Base-by-base conservation (phyloP, 2,797 vertebrate species). In the Scolopax rusticola region DNA sequence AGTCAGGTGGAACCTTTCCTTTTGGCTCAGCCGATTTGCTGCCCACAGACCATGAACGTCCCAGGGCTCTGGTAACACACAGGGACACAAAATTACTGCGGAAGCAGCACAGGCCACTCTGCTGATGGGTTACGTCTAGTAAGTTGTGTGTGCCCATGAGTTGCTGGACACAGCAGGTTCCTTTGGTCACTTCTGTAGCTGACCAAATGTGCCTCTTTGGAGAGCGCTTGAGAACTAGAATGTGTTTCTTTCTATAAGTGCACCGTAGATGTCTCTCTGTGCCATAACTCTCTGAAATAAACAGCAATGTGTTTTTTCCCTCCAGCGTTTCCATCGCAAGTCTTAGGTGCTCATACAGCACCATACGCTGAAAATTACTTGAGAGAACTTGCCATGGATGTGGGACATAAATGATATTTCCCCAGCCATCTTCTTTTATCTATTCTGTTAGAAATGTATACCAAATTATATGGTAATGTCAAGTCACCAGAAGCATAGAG, bases 21-120 rank as follows among this genome's bases (percentile, higher is more conserved):
- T 94, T 97, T 96, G 95, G 97, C 95, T 97, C 94, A 95, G 91
- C 93, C 2, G 11, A 92, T 97, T 96, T 95, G 94, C 94, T 97
- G 95, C 94, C 91, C 65, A 95, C 78, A 92, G 96, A 97, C 95
- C 97, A 94, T 97, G 96, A 96, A 96, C 90, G 84, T 95, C 93
- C 78, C 91, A 89, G 86, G 78, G 90, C 94, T 93, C 82, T 95
- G 85, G 61, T 87, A 95, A 82, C 65, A 64, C 36, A 71, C 50
- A 71, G 92, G 94, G 60, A 85, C 78, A 69, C 71, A 75, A 54
- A 87, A 95, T 89, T 84, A 87, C 80, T 84, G 89, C 24, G 7
- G 94, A 75, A 94, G 73, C 70, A 84, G 81, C 68, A 45, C 65
- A 77, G 57, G 86, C 84, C 25, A 3, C 81, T 68, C 48, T 82